These are phyloP conservation scores for Zapus hudsonius DNA, from an alignment of 2,113 vertebrate species.

Conservation along the genomic window DNA sequence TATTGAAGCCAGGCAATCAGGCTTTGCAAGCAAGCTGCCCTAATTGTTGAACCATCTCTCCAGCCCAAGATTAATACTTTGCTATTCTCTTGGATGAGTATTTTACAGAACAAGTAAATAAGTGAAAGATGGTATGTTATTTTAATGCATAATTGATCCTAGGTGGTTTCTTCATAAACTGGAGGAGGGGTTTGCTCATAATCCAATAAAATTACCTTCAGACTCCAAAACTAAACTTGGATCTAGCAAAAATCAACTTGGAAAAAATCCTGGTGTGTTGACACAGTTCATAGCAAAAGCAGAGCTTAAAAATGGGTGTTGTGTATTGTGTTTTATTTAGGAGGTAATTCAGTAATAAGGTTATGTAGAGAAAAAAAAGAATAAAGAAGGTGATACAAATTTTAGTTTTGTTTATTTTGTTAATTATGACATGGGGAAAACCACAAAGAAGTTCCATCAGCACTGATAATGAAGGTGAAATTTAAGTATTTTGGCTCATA, in stretches of 20 bases:
- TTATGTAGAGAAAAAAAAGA: neutral
- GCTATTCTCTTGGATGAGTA: neutral
- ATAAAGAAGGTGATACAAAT: neutral
- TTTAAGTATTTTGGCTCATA: neutral
- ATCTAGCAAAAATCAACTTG: neutral
- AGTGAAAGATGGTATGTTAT: neutral
- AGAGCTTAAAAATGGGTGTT: neutral
- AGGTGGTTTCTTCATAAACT: neutral
- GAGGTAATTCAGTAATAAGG: neutral
- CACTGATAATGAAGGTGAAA: neutral
- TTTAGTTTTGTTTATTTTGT: neutral
- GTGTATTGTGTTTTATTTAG: neutral
- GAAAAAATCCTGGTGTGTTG: neutral
- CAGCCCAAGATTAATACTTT: no score
- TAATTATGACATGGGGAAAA: neutral
- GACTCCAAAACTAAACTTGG: neutral
- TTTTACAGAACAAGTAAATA: neutral
- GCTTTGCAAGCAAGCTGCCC: no score
- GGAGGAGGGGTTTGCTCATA: neutral
- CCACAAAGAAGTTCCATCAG: neutral
- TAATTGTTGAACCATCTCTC: no score
- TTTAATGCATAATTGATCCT: neutral
- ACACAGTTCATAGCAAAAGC: neutral
- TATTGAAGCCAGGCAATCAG: no score
- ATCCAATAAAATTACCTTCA: neutral